Evolutionary conservation across 2,797 vertebrate genomes (phyloP).

Genomic region (Gymnoscopelus microlampas): DNA sequence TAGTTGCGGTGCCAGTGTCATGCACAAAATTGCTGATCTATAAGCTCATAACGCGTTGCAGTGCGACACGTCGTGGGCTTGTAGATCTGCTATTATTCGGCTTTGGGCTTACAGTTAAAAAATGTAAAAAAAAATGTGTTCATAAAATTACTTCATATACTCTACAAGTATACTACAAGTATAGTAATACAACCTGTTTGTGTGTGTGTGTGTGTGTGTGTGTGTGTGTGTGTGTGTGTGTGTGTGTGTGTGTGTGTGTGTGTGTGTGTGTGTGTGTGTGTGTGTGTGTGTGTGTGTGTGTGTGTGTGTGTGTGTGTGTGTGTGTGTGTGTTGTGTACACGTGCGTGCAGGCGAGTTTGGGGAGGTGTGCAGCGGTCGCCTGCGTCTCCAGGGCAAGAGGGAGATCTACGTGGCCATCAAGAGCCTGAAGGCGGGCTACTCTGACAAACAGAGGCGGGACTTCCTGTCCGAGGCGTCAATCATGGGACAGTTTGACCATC

Average conservation of each 20-base stretch:
- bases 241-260: neutral
- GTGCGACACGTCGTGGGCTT: no score
- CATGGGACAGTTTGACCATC: conserved; percentile 99
- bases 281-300: neutral
- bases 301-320: neutral
- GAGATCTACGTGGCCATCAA: conserved; percentile 98
- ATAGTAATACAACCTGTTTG: no score
- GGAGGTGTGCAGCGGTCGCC: conserved; percentile 96
- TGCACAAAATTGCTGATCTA: no score
- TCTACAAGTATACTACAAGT: no score
- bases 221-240: conserved; percentile 1
- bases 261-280: conserved; percentile 2
- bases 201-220: neutral
- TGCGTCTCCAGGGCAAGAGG: conserved; percentile 94
- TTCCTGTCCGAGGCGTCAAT: conserved; percentile 97
- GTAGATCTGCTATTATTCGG: no score
- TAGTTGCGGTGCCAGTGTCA: no score
- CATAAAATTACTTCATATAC: no score
- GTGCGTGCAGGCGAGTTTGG: conserved; percentile 91
- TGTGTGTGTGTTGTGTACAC: conserved; percentile 17
- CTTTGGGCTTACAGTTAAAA: no score
- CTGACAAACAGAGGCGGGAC: conserved; percentile 96
- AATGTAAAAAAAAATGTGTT: no score
- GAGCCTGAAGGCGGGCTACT: conserved; percentile 95
- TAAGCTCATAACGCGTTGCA: no score